Base-by-base conservation (phyloP, 2,888 invertebrate genomes). In the Dinocampus coccinellae region DNA sequence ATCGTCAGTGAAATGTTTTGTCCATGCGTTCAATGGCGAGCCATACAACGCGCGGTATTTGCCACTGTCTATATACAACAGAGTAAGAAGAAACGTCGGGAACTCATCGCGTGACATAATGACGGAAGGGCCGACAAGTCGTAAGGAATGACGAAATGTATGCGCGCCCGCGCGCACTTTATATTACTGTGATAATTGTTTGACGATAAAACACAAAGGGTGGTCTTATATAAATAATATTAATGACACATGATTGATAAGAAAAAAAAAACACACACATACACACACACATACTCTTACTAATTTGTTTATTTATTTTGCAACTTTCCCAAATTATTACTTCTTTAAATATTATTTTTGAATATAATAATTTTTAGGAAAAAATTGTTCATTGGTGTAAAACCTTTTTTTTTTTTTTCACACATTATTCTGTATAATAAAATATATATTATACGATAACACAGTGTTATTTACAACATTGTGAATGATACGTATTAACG, bases 1-100 rank as follows among this genome's bases (percentile, higher is more conserved):
- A 26, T 53, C 53, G 62, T 39, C 65, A 70, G 47, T 63, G 67
- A 65, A 60, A 74, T 78, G 79, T 80, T 81, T 80, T 79, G 80
- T 77, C 16, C 72, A 57, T 24, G 24, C 39, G 34, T 29, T 53
- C 57, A n/a, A 26, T 24, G 24, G 22, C 36, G 26, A 29, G 63
- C 63, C 29, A 7, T 47, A 16, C 16, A 16, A 16, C 47, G 47
- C 20, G 47, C 47, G 47, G 47, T 16, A 47, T 47, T 39, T 47
- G 20, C 47, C 47, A 47, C 47, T 47, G 47, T 20, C 47, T 47
- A 47, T 47, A 47, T 47, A 47, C 16, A 20, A 47, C 7, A 29
- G 4, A 16, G 33, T 47, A 34, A 29, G 62, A 62, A 71, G 66
- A 71, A 67, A 71, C 39, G 66, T 24, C 24, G 36, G 36, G 66